phyloP scores from a whole-genome alignment of 2,797 vertebrate species.

The Hyperoplus immaculatus region DNA sequence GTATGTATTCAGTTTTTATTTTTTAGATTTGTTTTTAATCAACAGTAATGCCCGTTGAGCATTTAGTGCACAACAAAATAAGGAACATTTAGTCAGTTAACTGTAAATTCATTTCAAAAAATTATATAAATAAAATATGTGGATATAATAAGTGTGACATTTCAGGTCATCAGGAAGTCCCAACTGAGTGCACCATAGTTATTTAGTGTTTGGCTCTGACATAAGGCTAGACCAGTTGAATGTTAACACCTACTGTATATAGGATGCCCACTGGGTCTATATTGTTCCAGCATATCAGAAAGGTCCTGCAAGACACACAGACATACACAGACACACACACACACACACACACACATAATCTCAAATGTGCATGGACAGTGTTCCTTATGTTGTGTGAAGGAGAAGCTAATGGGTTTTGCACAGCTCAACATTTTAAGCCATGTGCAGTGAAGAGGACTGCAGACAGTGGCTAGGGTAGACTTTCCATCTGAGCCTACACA shows the following conservation, averaged over 20 bases:
- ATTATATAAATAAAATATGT: too few species aligned
- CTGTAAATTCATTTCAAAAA: too few species aligned
- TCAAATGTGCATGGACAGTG: neutral
- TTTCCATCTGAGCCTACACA: conserved; percentile 9
- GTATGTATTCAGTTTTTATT: too few species aligned
- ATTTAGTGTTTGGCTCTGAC: neutral
- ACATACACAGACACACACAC: neutral
- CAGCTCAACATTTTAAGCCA: neutral
- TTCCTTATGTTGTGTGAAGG: conserved; percentile 12
- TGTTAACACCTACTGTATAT: neutral
- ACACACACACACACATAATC: neutral
- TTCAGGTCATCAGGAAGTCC: neutral
- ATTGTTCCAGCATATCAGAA: neutral
- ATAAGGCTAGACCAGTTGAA: neutral
- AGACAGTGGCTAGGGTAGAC: neutral
- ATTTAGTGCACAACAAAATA: too few species aligned
- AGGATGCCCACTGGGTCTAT: neutral
- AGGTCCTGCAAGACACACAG: neutral
- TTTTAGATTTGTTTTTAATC: neutral
- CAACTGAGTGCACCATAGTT: neutral
- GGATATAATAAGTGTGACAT: too few species aligned
- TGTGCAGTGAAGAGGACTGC: neutral
- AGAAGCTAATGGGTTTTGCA: conserved; percentile 19
- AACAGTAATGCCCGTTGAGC: neutral
- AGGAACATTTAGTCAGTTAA: too few species aligned